A percentile compares a stretch with the other conserved stretches of the same genome.
Evolutionary conservation across 2,888 invertebrate species (phyloP).

Genomic region (Campoletis raptor): DNA sequence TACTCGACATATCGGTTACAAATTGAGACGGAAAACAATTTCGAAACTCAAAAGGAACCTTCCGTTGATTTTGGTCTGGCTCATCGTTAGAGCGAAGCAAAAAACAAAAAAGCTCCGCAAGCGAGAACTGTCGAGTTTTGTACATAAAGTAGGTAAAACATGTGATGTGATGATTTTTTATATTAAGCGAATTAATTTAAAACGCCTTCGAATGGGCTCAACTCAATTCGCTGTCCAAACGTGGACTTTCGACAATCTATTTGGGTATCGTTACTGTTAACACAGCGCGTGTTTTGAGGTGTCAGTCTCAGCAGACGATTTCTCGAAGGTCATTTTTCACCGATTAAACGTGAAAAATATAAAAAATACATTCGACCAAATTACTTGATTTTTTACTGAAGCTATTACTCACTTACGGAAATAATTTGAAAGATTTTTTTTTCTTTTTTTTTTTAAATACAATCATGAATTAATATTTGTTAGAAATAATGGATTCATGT

Average conservation of each 20-base stretch:
- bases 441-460: neutral
- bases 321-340: neutral
- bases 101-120: slow-evolving; percentile 12
- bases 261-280: slow-evolving; percentile 76
- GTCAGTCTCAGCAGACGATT: neutral
- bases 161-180: slow-evolving; percentile 55
- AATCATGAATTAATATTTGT: neutral
- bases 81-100: no score
- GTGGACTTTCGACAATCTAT: slow-evolving; percentile 81
- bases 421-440: neutral
- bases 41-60: neutral
- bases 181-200: slow-evolving; percentile 51
- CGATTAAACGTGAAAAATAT: neutral
- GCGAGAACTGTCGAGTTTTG: slow-evolving; percentile 10
- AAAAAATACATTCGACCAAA: neutral
- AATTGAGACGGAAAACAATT: slow-evolving; percentile 30
- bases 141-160: slow-evolving; percentile 40
- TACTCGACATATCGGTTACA: slow-evolving; percentile 56
- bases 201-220: slow-evolving; percentile 24
- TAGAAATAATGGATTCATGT: neutral
- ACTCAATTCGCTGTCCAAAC: slow-evolving; percentile 55
- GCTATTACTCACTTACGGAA: neutral
- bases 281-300: slow-evolving; percentile 64
- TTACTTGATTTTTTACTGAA: neutral
- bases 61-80: neutral